Evolutionary conservation across 2,797 vertebrate species (phyloP), one percentile per base, ranked within the genome.

Genomic region (Tadarida brasiliensis): DNA sequence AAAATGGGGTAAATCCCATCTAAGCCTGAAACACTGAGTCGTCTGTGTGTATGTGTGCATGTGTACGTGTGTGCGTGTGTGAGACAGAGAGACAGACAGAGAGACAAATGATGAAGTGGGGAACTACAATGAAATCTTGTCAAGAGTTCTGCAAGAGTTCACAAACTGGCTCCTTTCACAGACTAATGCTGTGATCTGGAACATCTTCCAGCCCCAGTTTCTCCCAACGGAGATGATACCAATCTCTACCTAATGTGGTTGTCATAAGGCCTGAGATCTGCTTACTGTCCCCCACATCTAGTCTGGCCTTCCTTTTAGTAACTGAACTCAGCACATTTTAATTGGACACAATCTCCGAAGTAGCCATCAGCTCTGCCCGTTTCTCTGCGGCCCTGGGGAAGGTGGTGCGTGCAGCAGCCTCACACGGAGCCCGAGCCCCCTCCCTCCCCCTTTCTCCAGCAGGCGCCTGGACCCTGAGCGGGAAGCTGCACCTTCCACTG

Each of bases 371-470:
- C 24, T 35, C 44, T 12, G 16, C 33, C 57, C 68, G 68, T 63
- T 22, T 77, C 56, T 73, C 17, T 33, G 3, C 28, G 54, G 15
- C 47, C 47, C 44, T 56, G 3, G 3, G 1, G n/a, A 95, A 61
- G 44, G n/a, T 14, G 26, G 26, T 28, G 2, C 0, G 0, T 5
- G 24, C 2, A 28, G 19, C 67, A 15, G 54, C 61, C n/a, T 86
- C 19, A 16, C 26, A 10, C 9, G 65, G 57, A 63, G 33, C 26
- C 10, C 24, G 2, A 30, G 15, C 16, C 26, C 5, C 33, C 71
- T 30, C 30, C 8, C 3, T 17, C 14, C 63, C 12, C n/a, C 15
- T 83, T 57, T 51, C 24, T 26, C 22, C 9, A 33, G n/a, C 6
- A 19, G 22, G 30, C 26, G 39, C 71, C 68, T 76, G 54, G 51